Base-by-base conservation (phyloP, 2,113 vertebrate genomes). In the Melanostigma gelatinosum region DNA sequence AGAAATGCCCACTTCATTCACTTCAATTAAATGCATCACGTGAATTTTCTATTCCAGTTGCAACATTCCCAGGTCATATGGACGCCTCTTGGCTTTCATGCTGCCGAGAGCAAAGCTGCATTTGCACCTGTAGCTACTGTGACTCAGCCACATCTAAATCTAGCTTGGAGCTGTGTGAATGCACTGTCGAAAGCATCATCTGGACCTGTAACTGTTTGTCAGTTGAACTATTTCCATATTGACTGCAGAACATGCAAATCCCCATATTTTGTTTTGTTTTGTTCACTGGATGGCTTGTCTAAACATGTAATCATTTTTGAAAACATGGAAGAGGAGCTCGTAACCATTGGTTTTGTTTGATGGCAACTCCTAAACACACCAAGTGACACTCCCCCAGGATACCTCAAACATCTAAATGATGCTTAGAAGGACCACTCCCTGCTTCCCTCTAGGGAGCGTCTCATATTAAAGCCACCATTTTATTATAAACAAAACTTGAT, bases 371-470 rank as follows among this genome's bases (percentile, higher is more conserved):
- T 91, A 87, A 86, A 91, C 92, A 90, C 57, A 4, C 76, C 2
- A 68, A 69, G 77, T 77, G 77, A n/a, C 86, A 87, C 66, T 76
- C 79, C 54, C 42, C 83, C 61, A 84, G 79, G 80, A 91, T 86
- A 88, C 85, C 78, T 91, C 85, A 92, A 93, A 92, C 88, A 89
- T 89, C 81, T 79, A 75, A 82, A 69, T 67, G 71, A 78, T 90
- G 87, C 89, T 92, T 88, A 83, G 29, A 86, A 61, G 46, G 58
- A 73, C 83, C 78, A 77, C 80, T 78, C 88, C 86, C 78, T 82
- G 66, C 73, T 84, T 18, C 20, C 44, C 38, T 36, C 42, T 15
- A 83, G 89, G 93, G 91, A 79, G 91, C 89, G 91, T 11, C 93
- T 88, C 69, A 9, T 24, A 80, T 82, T 79, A 84, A 91, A 82